phyloP scores from a whole-genome alignment of 2,797 vertebrate genomes.

The Morelia viridis region DNA sequence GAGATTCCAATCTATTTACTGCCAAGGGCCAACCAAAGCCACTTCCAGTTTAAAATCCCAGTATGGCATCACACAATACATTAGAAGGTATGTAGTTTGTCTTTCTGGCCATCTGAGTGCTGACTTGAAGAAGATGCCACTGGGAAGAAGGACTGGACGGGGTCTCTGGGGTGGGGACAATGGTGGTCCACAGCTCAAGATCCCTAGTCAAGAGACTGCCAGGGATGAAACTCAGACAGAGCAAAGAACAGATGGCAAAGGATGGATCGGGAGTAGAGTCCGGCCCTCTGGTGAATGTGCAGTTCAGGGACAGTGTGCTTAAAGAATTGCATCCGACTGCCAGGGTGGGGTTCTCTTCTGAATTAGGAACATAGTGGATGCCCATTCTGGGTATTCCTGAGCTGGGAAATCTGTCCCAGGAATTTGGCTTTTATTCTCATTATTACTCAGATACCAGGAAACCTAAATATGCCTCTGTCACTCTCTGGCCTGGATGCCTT shows the following conservation, averaged over 20 bases:
- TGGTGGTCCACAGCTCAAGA: not conserved
- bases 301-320: too few species aligned
- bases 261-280: not conserved
- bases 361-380: not conserved
- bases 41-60: too few species aligned
- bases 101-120: too few species aligned
- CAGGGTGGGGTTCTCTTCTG: not conserved
- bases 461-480: not conserved
- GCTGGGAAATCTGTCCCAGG: not conserved
- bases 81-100: too few species aligned
- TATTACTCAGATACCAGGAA: not conserved
- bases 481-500: not conserved
- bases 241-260: not conserved
- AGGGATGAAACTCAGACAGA: not conserved
- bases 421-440: not conserved
- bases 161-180: not conserved
- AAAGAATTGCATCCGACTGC: too few species aligned
- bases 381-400: not conserved
- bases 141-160: not conserved
- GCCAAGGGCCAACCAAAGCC: not conserved
- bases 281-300: too few species aligned
- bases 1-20: not conserved
- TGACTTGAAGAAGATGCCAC: not conserved
- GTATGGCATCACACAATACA: too few species aligned
- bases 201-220: not conserved